Conservation (phyloP, 1,140 invertebrate genomes). For the fruit fly (Drosophila melanogaster) region Release_6_plus_ISO1_MT NC_004354.4:3285001-3285500, state of each 20-base stretch:
- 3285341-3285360: too few species aligned
- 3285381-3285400: background rate
- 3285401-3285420: background rate
- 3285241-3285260: background rate
- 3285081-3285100: background rate
- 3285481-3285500: slow-evolving; percentile 24
- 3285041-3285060: background rate
- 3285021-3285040: background rate
- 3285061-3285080: background rate
- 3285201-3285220: slow-evolving; percentile 3
- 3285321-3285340: background rate
- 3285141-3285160: background rate
- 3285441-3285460: background rate
- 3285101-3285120: background rate
- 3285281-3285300: background rate
- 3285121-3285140: background rate
- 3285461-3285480: slow-evolving; percentile 10
- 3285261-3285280: background rate
- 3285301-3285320: background rate
- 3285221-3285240: slow-evolving; percentile 2
- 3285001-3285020: background rate
- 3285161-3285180: background rate
- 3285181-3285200: slow-evolving; percentile 8
- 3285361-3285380: background rate
- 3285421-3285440: background rate